Conservation (phyloP, 2,797 vertebrate species). For the Morelia viridis region DNA sequence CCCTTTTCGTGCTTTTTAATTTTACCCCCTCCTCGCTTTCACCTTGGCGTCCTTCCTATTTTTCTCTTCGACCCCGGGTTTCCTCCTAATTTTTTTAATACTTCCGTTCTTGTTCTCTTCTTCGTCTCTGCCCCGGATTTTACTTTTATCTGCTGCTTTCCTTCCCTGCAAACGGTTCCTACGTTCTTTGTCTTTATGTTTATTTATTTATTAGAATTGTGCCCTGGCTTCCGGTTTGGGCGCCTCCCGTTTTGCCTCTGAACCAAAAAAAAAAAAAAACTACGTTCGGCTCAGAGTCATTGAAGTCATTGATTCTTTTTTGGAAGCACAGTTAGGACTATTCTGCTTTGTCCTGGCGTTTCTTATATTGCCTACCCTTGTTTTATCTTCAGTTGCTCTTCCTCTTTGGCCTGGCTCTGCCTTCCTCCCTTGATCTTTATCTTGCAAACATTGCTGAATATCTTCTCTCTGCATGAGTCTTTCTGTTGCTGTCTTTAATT, state of each 20-base stretch:
- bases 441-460: background rate
- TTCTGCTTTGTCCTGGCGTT: background rate
- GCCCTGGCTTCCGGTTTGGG: background rate
- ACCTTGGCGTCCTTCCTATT: background rate
- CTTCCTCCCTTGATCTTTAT: too few species aligned
- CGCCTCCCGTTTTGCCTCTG: background rate
- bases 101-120: background rate
- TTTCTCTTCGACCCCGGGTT: background rate
- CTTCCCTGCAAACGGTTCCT: background rate
- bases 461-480: background rate
- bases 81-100: background rate
- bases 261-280: background rate
- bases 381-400: background rate
- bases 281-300: background rate
- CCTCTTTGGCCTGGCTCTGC: background rate
- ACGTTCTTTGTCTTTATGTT: background rate
- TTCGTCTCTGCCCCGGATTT: background rate
- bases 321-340: background rate
- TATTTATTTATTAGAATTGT: background rate
- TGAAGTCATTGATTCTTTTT: background rate
- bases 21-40: background rate
- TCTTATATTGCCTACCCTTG: background rate
- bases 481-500: background rate
- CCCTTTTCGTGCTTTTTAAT: background rate
- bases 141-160: background rate